Conservation (phyloP, 2,797 vertebrate genomes). For the Clamator glandarius region DNA sequence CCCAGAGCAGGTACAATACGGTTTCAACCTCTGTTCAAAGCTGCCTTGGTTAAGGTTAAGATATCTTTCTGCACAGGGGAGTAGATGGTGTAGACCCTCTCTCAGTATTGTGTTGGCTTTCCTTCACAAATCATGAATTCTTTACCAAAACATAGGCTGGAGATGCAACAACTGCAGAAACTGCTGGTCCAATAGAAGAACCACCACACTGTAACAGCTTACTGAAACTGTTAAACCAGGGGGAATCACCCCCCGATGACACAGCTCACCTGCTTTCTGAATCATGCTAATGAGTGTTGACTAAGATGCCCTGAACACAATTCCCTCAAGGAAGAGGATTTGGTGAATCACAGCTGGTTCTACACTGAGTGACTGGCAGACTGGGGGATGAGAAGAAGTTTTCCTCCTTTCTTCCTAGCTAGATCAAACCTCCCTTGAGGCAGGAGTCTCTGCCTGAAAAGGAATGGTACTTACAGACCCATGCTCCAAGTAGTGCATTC, state of each 20-base stretch:
- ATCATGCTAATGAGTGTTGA: too few species aligned
- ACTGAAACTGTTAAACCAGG: too few species aligned
- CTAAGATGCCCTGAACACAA: too few species aligned
- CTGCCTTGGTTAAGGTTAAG: not conserved
- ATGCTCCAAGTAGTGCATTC: not conserved
- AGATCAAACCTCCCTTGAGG: not conserved
- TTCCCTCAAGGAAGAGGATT: too few species aligned
- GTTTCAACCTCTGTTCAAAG: not conserved
- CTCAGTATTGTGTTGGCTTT: not conserved
- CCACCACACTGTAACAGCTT: too few species aligned
- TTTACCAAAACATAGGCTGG: too few species aligned
- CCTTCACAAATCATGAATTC: not conserved
- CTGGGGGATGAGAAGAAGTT: accelerated
- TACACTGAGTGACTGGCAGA: not conserved
- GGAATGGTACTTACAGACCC: not conserved
- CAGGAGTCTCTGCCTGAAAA: not conserved
- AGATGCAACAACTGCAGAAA: too few species aligned
- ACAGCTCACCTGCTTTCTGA: too few species aligned
- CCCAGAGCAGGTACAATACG: not conserved
- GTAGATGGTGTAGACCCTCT: not conserved
- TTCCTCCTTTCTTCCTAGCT: not conserved
- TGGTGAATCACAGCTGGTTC: not conserved
- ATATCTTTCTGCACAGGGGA: not conserved
- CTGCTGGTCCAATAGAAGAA: too few species aligned
- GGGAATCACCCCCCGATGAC: too few species aligned